phyloP scores from a whole-genome alignment of 1,140 invertebrate species.

The Drosophila chauvacae region DNA sequence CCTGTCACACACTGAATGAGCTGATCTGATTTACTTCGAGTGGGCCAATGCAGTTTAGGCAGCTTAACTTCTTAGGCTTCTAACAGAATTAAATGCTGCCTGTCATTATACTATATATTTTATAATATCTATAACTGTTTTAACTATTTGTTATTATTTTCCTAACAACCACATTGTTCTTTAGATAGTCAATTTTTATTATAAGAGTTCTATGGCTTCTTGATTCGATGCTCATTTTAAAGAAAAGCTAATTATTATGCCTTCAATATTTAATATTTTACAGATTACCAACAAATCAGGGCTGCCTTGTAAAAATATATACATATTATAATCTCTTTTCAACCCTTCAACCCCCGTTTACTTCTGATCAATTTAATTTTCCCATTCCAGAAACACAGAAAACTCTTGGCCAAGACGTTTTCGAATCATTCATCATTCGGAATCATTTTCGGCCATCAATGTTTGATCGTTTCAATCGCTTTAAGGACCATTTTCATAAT shows the following conservation, averaged over 20 bases:
- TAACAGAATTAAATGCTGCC: not conserved
- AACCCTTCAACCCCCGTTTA: slow-evolving; percentile 7
- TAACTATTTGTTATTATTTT: not conserved
- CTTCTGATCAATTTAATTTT: slow-evolving; percentile 41
- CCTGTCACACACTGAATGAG: slow-evolving; percentile 8
- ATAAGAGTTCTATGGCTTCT: not conserved
- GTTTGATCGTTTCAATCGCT: slow-evolving; percentile 55
- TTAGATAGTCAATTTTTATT: not conserved
- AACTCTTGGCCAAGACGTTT: slow-evolving; percentile 27
- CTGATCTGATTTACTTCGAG: slow-evolving; percentile 1
- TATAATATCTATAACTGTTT: not conserved
- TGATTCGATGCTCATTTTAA: not conserved
- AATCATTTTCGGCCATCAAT: slow-evolving; percentile 54
- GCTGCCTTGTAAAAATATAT: not conserved
- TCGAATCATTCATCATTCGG: slow-evolving; percentile 44
- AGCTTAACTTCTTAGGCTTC: not conserved
- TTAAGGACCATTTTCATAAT: slow-evolving; percentile 53
- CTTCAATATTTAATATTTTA: not conserved
- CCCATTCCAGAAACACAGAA: not conserved
- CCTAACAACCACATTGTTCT: not conserved
- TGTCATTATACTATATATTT: not conserved
- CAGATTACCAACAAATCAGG: not conserved
- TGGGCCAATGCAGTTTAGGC: no score
- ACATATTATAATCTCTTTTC: slow-evolving; percentile 4
- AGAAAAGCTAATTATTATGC: not conserved